Conservation (phyloP, 2,888 invertebrate genomes). For the Gryllus longicercus region DNA sequence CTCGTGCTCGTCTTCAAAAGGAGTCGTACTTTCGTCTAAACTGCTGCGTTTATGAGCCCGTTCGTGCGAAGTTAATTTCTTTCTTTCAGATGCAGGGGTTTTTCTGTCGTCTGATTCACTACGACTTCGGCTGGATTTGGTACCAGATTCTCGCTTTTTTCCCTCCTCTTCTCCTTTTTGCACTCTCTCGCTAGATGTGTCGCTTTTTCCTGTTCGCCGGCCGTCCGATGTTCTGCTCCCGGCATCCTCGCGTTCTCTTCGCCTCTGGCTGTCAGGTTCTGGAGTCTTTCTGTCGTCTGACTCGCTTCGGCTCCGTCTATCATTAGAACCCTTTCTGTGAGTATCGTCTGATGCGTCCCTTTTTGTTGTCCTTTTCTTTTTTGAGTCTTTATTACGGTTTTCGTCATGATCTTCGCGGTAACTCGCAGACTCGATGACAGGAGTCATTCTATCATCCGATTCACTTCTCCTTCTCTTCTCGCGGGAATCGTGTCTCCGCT, state of each 20-base stretch:
- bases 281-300: neutral
- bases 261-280: neutral
- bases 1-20: no score
- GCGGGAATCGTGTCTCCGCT: neutral
- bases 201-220: no score
- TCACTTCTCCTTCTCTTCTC: neutral
- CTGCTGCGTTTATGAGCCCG: no score
- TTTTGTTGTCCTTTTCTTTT: neutral
- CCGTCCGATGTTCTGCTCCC: no score
- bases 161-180: neutral
- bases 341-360: neutral
- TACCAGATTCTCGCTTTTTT: neutral
- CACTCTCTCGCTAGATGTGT: no score
- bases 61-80: no score
- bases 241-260: neutral
- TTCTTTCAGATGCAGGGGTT: no score
- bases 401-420: no score
- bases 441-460: neutral
- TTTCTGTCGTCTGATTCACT: neutral
- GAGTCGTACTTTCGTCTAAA: no score
- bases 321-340: neutral
- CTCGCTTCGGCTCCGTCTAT: slow-evolving; percentile 25
- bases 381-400: neutral
- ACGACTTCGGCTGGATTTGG: neutral
- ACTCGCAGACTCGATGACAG: no score